A percentile compares a stretch with the other conserved stretches of the same genome.
phyloP scores from a whole-genome alignment of 2,113 vertebrate species.

The Chionodraco myersi region DNA sequence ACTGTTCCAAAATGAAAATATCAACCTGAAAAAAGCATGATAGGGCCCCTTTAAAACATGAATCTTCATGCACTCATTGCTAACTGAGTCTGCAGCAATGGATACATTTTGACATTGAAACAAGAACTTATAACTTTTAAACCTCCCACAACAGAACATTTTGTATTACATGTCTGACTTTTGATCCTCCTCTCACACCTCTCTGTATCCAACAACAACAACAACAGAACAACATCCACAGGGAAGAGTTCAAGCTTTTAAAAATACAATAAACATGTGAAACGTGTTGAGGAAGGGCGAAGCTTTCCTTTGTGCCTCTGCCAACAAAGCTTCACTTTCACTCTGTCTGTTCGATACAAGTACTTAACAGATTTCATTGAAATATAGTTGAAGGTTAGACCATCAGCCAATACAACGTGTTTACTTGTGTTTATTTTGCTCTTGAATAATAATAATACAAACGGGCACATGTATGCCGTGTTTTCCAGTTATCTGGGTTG shows the following conservation, averaged over 20 bases:
- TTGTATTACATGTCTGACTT: neutral
- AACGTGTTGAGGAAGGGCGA: neutral
- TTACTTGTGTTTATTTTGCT: too few relatives aligned
- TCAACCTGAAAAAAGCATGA: too few relatives aligned
- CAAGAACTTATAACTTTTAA: neutral
- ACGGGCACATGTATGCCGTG: neutral
- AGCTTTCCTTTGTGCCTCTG: neutral
- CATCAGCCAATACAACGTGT: neutral
- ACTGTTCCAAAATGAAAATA: too few relatives aligned
- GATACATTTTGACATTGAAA: neutral
- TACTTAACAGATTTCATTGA: neutral
- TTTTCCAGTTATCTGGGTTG: neutral
- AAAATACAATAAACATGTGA: slow-evolving; percentile 14
- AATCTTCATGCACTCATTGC: neutral
- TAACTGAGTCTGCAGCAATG: neutral
- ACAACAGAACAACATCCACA: neutral
- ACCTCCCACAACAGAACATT: slow-evolving; percentile 1
- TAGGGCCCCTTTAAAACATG: neutral
- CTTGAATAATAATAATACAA: too few relatives aligned
- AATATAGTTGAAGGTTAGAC: neutral
- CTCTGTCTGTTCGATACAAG: neutral
- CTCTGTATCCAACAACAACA: slow-evolving; percentile 4
- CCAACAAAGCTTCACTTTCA: neutral
- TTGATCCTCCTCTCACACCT: neutral
- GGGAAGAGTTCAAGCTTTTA: too few relatives aligned